Evolutionary conservation across 1,140 invertebrate species (phyloP).

Genomic region (Laupala kohalensis): DNA sequence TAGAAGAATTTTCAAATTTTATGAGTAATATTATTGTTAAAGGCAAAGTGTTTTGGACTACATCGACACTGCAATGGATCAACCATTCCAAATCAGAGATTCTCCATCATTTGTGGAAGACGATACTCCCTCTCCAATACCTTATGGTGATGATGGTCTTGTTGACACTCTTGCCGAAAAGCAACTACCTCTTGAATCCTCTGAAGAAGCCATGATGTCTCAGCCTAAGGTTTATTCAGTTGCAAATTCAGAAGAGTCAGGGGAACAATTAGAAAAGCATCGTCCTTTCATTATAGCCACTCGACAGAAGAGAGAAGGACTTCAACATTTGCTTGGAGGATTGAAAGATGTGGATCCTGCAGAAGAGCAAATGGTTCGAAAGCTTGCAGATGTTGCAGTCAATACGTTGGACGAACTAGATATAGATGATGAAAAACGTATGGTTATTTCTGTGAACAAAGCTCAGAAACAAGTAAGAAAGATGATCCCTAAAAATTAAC

Average conservation of each 20-base stretch:
- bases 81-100: background rate
- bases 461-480: slow-evolving; percentile 22
- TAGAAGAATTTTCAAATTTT: no score
- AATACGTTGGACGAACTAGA: slow-evolving; percentile 25
- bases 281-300: background rate
- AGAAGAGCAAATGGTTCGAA: slow-evolving; percentile 20
- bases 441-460: slow-evolving; percentile 24
- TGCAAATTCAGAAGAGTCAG: background rate
- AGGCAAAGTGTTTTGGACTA: background rate
- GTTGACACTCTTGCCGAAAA: background rate
- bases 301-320: slow-evolving; percentile 4
- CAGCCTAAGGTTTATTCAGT: background rate
- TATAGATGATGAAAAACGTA: slow-evolving; percentile 24
- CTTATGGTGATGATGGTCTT: background rate
- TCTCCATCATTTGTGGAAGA: background rate
- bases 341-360: slow-evolving; percentile 7
- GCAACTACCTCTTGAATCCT: background rate
- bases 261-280: background rate
- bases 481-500: background rate
- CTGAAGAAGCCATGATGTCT: background rate
- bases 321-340: background rate
- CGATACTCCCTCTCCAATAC: background rate
- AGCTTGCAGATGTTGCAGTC: slow-evolving; percentile 25
- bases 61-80: background rate
- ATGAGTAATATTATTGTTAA: no score